Evolutionary conservation across 1,140 invertebrate genomes (phyloP), one percentile per base, ranked within the genome.

Genomic region (Drosophila malerkotliana): DNA sequence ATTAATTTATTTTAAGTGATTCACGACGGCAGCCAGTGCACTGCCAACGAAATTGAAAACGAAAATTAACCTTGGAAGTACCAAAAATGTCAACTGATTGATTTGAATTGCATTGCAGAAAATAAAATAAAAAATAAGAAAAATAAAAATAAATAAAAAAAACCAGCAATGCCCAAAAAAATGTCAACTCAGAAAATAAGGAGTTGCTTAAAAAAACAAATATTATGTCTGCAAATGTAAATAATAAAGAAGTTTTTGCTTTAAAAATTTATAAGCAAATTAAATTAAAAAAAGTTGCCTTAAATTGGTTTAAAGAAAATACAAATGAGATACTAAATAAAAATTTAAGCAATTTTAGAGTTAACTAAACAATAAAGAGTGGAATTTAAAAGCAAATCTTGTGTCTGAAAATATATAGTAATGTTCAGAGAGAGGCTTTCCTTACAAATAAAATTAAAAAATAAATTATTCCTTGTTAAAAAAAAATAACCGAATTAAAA

Each of bases 1-100:
- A 89, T 88, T 88, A 83, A 88, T 88, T 88, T 89, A 89, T 88
- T 83, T 88, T 83, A 87, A 88, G 72, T 87, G 82, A 84, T 84
- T 84, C 80, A 80, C 79, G 52, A 51, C 54, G 61, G 47, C 48
- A 71, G 63, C 49, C 26, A 28, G 5, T 28, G 26, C 26, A 28
- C 0, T 28, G 26, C 26, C 26, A 28, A 5, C 56, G 58, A 60
- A 60, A n/a, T 56, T 34, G 39, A 58, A 58, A 69, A 54, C 55
- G 66, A 64, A 79, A 49, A 45, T 10, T 26, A 83, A 77, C 83
- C 83, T 87, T 87, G 83, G 48, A 54, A 41, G 67, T 53, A 54
- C 83, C 81, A 63, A 87, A 88, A 88, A 79, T 79, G 83, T 79
- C 71, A 58, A 58, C 54, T 52, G 72, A 71, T 49, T 57, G 64